Conservation (phyloP, 2,888 invertebrate species). For the Acanthosoma haemorrhoidale region DNA sequence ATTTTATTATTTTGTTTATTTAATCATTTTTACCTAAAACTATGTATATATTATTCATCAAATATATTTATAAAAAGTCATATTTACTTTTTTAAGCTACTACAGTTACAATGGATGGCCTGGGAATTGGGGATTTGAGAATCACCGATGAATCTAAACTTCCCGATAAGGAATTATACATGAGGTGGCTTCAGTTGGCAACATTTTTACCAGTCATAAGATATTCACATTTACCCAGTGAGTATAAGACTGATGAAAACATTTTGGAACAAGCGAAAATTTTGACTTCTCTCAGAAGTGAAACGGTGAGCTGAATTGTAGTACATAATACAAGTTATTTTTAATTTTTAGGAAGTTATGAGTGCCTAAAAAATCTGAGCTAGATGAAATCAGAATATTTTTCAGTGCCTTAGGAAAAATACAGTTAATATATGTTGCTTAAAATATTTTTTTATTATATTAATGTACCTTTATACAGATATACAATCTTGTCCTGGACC, state of each 20-base stretch:
- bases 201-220: constrained; percentile 88
- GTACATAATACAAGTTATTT: background rate
- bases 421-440: no score
- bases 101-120: constrained; percentile 9
- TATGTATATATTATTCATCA: no score
- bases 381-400: no score
- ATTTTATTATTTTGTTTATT: no score
- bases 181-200: constrained; percentile 85
- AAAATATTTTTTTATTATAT: no score
- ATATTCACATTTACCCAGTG: constrained; percentile 83
- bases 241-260: constrained; percentile 68
- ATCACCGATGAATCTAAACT: constrained; percentile 34
- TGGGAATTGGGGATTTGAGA: constrained; percentile 36
- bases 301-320: constrained; percentile 60
- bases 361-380: no score
- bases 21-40: no score
- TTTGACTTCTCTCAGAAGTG: constrained; percentile 67
- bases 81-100: background rate
- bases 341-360: no score
- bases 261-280: constrained; percentile 72
- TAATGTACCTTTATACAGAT: no score
- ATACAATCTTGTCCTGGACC: no score
- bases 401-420: no score
- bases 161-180: constrained; percentile 76
- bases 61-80: background rate